phyloP scores from a whole-genome alignment of 2,113 vertebrate genomes.

The Procavia capensis region DNA sequence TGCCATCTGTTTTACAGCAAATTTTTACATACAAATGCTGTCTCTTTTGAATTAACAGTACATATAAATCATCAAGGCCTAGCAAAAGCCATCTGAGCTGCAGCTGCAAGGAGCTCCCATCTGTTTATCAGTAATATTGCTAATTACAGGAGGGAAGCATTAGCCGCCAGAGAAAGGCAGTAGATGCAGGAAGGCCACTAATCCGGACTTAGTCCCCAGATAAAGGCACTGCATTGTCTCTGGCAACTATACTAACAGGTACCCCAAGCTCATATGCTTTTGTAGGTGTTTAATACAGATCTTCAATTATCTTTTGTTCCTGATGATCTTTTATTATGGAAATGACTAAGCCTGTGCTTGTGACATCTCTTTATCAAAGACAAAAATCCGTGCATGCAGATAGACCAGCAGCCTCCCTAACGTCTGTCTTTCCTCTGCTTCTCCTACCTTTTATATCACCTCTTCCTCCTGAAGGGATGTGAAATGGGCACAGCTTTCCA shows the following conservation, averaged over 20 bases:
- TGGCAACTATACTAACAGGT: background rate
- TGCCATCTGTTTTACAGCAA: slow-evolving; percentile 22
- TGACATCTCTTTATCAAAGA: background rate
- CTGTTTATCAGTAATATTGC: background rate
- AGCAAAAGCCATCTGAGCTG: background rate
- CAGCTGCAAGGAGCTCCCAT: background rate
- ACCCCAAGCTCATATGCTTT: background rate
- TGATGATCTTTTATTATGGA: background rate
- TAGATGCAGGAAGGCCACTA: background rate
- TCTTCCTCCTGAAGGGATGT: background rate
- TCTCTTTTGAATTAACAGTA: slow-evolving; percentile 1
- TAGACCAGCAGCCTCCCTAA: background rate
- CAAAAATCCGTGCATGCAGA: background rate
- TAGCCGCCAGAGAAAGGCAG: background rate
- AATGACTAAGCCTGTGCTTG: background rate
- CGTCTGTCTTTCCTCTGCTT: background rate
- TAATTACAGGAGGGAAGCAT: background rate
- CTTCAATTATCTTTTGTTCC: background rate
- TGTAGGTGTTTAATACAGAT: background rate
- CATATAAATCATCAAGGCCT: background rate
- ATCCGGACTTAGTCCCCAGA: background rate
- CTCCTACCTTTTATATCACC: background rate
- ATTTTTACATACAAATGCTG: background rate
- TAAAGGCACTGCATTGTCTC: background rate
- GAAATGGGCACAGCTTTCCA: background rate